A percentile compares a stretch with the other conserved stretches of the same genome.
These are phyloP conservation scores for Peromyscus aztecus DNA, from an alignment of 2,797 vertebrate genomes.

Conservation along the genomic window DNA sequence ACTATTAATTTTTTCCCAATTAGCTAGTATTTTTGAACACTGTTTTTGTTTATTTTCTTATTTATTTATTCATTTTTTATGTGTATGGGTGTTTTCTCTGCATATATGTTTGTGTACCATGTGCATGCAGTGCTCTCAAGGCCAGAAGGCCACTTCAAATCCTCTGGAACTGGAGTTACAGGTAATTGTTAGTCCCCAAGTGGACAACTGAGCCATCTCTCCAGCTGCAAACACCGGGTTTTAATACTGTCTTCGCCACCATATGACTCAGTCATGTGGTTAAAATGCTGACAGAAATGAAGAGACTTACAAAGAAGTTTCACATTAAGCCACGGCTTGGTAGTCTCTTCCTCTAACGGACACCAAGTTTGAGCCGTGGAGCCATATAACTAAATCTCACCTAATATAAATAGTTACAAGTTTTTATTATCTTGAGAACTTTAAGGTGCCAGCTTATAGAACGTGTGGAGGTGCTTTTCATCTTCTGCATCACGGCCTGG, in stretches of 20 bases:
- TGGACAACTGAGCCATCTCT: background rate
- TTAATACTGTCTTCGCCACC: background rate
- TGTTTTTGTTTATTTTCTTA: background rate
- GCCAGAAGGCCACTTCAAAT: background rate
- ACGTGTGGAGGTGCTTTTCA: slow-evolving; percentile 46
- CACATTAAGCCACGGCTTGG: background rate
- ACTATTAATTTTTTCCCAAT: background rate
- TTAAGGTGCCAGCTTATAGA: slow-evolving; percentile 70
- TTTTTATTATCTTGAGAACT: slow-evolving; percentile 78
- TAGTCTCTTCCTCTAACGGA: background rate
- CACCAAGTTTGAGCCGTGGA: background rate
- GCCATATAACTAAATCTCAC: slow-evolving; percentile 37
- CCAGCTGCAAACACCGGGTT: background rate
- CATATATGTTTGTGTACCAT: background rate
- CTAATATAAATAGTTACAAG: slow-evolving; percentile 69
- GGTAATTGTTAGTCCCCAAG: background rate
- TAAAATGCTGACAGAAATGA: slow-evolving; percentile 43
- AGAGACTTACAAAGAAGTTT: slow-evolving; percentile 45
- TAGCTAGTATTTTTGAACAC: background rate
- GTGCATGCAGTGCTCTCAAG: background rate
- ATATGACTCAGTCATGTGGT: background rate
- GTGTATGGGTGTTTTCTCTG: too few species aligned
- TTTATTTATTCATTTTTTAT: background rate
- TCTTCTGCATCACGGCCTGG: slow-evolving; percentile 52
- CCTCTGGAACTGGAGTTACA: background rate